Evolutionary conservation across 2,797 vertebrate species (phyloP).

Genomic region (Lutjanus campechanus): DNA sequence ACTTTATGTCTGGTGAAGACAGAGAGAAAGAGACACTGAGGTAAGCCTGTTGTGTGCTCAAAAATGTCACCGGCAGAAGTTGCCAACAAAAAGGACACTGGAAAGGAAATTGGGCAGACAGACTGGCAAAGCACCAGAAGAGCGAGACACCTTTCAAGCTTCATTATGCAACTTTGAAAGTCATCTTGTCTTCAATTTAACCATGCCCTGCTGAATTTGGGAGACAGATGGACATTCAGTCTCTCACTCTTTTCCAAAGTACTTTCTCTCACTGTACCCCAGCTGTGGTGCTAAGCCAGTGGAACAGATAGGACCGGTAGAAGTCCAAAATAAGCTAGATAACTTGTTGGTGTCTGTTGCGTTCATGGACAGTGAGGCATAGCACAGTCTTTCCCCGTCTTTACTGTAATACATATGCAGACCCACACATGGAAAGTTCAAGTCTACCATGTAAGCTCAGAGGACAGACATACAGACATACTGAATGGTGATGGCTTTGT

Average conservation of each 20-base stretch:
- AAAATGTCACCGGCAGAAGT: background rate
- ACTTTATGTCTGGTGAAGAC: background rate
- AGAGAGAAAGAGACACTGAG: background rate
- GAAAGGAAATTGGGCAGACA: slow-evolving; percentile 4
- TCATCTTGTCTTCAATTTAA: slow-evolving; percentile 34
- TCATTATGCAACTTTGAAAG: slow-evolving; percentile 30
- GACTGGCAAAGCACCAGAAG: slow-evolving; percentile 1
- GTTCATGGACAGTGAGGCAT: background rate
- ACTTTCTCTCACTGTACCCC: slow-evolving; percentile 9
- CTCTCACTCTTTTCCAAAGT: slow-evolving; percentile 5
- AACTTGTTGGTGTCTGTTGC: slow-evolving; percentile 1
- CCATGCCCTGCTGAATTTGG: slow-evolving; percentile 4
- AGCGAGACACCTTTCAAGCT: slow-evolving; percentile 20
- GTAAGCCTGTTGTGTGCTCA: background rate
- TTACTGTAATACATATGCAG: background rate
- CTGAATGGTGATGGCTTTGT: background rate
- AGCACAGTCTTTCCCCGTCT: background rate
- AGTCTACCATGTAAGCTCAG: background rate
- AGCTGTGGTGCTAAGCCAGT: slow-evolving; percentile 5
- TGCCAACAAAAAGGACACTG: slow-evolving; percentile 8
- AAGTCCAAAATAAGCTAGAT: background rate
- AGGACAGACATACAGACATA: background rate
- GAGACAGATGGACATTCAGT: slow-evolving; percentile 20
- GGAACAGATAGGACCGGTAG: background rate
- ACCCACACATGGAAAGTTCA: background rate